A percentile compares a stretch with the other conserved stretches of the same genome.
Conservation (phyloP, 2,113 vertebrate species). For the Sceloporus undulatus region DNA sequence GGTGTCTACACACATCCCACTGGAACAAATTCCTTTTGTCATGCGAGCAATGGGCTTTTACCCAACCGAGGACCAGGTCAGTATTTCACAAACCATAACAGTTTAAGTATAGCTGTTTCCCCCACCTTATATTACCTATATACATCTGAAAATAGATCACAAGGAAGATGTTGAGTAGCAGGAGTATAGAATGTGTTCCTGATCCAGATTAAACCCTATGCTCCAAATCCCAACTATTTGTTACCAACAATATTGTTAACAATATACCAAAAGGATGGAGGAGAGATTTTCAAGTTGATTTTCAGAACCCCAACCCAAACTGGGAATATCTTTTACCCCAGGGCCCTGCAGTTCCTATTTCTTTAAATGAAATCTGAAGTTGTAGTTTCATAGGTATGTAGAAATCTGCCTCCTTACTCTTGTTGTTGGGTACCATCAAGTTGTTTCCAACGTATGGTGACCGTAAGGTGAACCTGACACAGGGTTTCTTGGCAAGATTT, state of each 20-base stretch:
- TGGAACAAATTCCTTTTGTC: constrained; percentile 87
- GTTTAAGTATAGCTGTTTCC: background rate
- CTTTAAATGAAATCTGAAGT: background rate
- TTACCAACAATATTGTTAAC: background rate
- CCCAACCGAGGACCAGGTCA: constrained; percentile 91
- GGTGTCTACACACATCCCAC: constrained; percentile 82
- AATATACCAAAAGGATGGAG: background rate
- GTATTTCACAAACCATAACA: background rate
- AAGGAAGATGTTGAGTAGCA: background rate
- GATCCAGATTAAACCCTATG: background rate
- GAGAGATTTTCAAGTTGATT: background rate
- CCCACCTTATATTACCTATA: background rate
- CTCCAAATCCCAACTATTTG: background rate
- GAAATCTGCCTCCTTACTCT: too few species aligned
- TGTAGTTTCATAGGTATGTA: too few species aligned
- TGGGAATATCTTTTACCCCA: background rate
- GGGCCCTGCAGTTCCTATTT: background rate
- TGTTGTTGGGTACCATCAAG: too few species aligned
- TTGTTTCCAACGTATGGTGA: too few species aligned
- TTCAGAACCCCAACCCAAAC: background rate
- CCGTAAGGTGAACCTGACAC: too few species aligned
- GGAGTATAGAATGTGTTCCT: background rate
- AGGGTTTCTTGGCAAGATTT: too few species aligned
- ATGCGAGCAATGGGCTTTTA: constrained; percentile 93
- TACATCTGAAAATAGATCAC: background rate